Conservation (phyloP, 2,797 vertebrate genomes). For the Propithecus deckenii region DNA sequence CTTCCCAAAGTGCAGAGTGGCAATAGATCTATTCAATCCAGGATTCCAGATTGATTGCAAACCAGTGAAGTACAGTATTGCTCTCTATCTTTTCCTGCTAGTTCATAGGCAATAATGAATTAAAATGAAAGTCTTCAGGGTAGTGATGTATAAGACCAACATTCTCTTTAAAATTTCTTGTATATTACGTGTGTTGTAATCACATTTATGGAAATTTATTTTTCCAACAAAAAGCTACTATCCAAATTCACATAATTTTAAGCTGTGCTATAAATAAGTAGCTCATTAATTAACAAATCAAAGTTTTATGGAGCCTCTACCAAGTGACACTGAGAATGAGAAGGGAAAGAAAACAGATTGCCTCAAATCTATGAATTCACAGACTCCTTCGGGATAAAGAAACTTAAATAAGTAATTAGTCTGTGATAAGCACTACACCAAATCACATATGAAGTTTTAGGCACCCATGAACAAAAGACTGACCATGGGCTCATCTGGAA, state of each 20-base stretch:
- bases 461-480: neutral
- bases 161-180: constrained; percentile 1
- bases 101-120: neutral
- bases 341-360: neutral
- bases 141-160: neutral
- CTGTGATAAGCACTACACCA: neutral
- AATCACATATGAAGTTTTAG: neutral
- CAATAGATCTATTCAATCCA: neutral
- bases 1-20: neutral
- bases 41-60: neutral
- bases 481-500: neutral
- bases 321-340: neutral
- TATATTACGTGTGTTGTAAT: neutral
- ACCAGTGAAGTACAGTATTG: neutral
- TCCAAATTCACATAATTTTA: neutral
- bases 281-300: neutral
- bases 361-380: neutral
- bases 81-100: neutral
- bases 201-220: neutral
- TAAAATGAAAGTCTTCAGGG: neutral
- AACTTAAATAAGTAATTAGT: neutral
- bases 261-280: neutral
- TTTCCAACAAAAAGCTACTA: neutral
- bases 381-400: neutral
- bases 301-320: neutral